A percentile compares a stretch with the other conserved stretches of the same genome.
These are phyloP conservation scores for Salvelinus sp. DNA, from an alignment of 2,113 vertebrate species.

Conservation along the genomic window DNA sequence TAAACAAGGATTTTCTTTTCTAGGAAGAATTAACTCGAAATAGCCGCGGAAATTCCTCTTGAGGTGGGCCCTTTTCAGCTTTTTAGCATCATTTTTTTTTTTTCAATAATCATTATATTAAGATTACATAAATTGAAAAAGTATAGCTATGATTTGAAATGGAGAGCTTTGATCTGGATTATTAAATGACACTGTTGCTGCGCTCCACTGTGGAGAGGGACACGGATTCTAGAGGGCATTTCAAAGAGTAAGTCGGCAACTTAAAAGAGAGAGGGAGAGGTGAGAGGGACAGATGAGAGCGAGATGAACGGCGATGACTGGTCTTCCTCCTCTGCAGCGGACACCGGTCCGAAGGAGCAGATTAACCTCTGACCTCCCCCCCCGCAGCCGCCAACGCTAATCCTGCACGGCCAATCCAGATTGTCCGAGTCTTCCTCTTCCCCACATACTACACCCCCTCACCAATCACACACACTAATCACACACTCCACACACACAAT, in stretches of 20 bases:
- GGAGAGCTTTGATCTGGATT: not conserved
- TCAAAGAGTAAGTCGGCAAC: slow-evolving; percentile 18
- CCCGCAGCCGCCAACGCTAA: slow-evolving; percentile 53
- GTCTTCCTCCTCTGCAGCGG: slow-evolving; percentile 7
- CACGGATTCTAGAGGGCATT: not conserved
- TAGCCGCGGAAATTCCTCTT: too few relatives aligned
- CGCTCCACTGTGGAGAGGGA: not conserved
- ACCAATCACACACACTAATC: too few relatives aligned
- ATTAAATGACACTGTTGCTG: not conserved
- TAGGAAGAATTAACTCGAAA: too few relatives aligned
- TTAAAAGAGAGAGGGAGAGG: slow-evolving; percentile 16
- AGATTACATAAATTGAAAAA: not conserved
- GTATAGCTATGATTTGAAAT: not conserved
- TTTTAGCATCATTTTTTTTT: too few relatives aligned
- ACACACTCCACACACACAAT: too few relatives aligned
- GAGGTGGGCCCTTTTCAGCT: too few relatives aligned
- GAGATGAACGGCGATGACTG: slow-evolving; percentile 46
- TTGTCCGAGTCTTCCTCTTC: slow-evolving; percentile 29
- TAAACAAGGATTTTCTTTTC: too few relatives aligned
- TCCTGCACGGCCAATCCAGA: slow-evolving; percentile 65
- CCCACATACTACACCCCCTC: too few relatives aligned
- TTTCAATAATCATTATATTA: too few relatives aligned
- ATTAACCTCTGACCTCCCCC: slow-evolving; percentile 68
- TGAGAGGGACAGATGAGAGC: slow-evolving; percentile 19
- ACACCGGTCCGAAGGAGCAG: slow-evolving; percentile 47